Conservation (phyloP, 2,888 invertebrate species). For the Escarpia spicata region DNA sequence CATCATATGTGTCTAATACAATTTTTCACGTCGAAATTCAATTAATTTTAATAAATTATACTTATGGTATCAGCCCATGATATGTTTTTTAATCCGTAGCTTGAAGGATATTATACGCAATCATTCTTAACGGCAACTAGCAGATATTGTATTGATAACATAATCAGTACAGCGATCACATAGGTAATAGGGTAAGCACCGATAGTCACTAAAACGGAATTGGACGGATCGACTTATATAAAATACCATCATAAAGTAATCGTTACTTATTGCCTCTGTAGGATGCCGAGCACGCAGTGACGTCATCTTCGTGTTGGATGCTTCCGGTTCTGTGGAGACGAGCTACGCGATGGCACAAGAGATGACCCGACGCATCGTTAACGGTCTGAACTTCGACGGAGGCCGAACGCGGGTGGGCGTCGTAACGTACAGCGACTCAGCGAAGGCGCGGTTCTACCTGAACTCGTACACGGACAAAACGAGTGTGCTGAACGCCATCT, state of each 20-base stretch:
- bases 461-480: conserved; percentile 48
- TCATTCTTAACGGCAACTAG: no score
- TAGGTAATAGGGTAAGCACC: no score
- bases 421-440: conserved; percentile 51
- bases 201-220: no score
- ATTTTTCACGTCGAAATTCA: no score
- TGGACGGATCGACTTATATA: not conserved
- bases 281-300: conserved; percentile 36
- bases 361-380: conserved; percentile 34
- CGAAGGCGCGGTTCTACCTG: conserved; percentile 52
- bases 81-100: no score
- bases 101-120: no score
- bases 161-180: no score
- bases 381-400: conserved; percentile 41
- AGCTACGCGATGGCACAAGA: conserved; percentile 35
- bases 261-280: conserved; percentile 23
- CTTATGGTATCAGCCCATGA: no score
- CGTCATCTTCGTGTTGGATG: conserved; percentile 41
- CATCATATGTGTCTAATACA: no score
- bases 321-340: conserved; percentile 41
- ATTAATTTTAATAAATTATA: no score
- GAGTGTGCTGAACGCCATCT: conserved; percentile 54
- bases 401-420: conserved; percentile 46
- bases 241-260: not conserved
- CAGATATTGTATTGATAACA: no score